Conservation (phyloP, 2,888 invertebrate genomes). For the Polietes domitor region DNA sequence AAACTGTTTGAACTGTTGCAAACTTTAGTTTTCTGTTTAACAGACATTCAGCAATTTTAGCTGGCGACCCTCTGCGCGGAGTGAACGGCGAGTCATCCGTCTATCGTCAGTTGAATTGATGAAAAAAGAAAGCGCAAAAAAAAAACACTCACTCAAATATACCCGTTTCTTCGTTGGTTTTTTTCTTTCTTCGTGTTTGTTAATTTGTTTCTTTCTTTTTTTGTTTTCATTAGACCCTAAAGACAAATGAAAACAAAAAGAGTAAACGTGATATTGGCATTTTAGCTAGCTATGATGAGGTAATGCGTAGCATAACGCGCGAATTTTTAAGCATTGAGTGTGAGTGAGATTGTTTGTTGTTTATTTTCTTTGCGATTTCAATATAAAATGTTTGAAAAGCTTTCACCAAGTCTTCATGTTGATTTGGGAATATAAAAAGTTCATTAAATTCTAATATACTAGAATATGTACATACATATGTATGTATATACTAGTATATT, state of each 20-base stretch:
- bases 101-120: background rate
- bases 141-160: constrained; percentile 20
- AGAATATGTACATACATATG: too few relatives aligned
- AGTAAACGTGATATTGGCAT: background rate
- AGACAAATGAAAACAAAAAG: background rate
- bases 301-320: too few relatives aligned
- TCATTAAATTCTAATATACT: too few relatives aligned
- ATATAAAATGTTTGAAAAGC: too few relatives aligned
- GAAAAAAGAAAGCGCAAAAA: constrained; percentile 30
- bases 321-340: too few relatives aligned
- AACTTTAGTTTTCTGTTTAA: constrained; percentile 79
- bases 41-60: constrained; percentile 62
- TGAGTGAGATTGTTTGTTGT: too few relatives aligned
- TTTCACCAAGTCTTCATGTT: too few relatives aligned
- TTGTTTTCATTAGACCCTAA: constrained; percentile 1
- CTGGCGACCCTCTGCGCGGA: constrained; percentile 16
- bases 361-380: too few relatives aligned
- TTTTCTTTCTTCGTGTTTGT: too few relatives aligned
- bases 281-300: too few relatives aligned
- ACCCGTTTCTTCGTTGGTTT: background rate
- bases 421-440: too few relatives aligned
- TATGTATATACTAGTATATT: too few relatives aligned
- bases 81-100: background rate
- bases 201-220: background rate
- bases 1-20: constrained; percentile 80